Evolutionary conservation across 2,888 invertebrate species (phyloP).

Genomic region (Eudemis profundana): DNA sequence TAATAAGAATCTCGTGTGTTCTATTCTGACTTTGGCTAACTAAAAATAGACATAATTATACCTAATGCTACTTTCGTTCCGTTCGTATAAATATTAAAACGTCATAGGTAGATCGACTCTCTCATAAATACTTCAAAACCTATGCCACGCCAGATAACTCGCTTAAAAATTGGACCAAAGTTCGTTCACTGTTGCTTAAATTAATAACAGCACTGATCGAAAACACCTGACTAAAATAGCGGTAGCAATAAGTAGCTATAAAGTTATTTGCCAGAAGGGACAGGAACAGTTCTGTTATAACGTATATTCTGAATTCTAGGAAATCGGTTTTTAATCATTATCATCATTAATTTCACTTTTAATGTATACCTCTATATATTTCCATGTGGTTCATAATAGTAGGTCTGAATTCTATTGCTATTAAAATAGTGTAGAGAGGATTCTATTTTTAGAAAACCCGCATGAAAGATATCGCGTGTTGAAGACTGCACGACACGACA

Average conservation of each 20-base stretch:
- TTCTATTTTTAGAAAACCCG: slow-evolving; percentile 58
- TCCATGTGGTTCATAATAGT: too few species aligned
- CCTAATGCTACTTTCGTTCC: not conserved
- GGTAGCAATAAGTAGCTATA: not conserved
- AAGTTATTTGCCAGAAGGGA: not conserved
- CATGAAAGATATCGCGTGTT: slow-evolving; percentile 58
- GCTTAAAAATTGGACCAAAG: not conserved
- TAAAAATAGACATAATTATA: too few species aligned
- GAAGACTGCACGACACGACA: slow-evolving; percentile 48
- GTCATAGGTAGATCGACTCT: not conserved
- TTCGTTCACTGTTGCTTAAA: not conserved
- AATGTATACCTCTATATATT: too few species aligned
- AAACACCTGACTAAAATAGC: not conserved
- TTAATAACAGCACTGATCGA: not conserved
- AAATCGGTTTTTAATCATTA: too few species aligned
- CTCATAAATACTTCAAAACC: not conserved
- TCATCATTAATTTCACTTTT: too few species aligned
- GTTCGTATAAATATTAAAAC: not conserved
- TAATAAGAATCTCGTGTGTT: not conserved
- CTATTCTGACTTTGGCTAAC: not conserved
- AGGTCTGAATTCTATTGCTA: slow-evolving; percentile 8
- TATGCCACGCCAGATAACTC: not conserved
- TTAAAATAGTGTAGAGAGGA: slow-evolving; percentile 50
- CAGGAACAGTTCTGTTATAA: too few species aligned
- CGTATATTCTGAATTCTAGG: too few species aligned